Base-by-base conservation (phyloP, 2,113 vertebrate species). In the Cacatua alba region DNA sequence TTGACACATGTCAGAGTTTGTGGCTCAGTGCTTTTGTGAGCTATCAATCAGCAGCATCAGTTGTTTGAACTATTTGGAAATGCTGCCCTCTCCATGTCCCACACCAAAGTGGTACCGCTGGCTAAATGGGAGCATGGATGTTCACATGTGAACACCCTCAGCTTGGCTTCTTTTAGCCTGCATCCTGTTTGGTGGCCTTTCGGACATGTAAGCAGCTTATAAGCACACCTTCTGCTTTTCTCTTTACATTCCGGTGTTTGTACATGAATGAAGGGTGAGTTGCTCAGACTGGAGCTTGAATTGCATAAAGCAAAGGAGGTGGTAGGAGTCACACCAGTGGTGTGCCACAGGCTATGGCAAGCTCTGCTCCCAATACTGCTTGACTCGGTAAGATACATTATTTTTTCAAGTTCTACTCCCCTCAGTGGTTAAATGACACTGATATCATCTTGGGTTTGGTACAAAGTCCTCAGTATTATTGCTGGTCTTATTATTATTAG, bases 1-100 rank as follows among this genome's bases (percentile, higher is more conserved):
- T 80, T 87, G 93, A 90, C 79, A 31, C 1, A 37, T 37, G 84
- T 96, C 90, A 89, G 95, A 41, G 15, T n/a, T 83, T 96, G 87
- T 3, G 13, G 31, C 80, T 55, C 46, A 90, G 69, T 11, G 31
- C 19, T 88, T 70, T 49, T 8, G 5, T 0, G 2, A 80, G 43
- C 65, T 70, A 86, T 77, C 69, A 86, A 88, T 77, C 69, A 86
- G 69, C 1, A 3, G 14, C 8, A 8, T 2, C 3, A 10, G 53
- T 82, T 90, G 43, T n/a, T 62, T 84, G 86, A 82, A 68, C 28
- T 43, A 19, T 5, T 46, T 26, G 60, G 70, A 90, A 62, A 49
- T 35, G 29, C 10, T 2, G 3, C 37, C 44, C 19, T 4, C 48
- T 53, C 35, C 53, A 3, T 21, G 37, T 11, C 33, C 41, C 1